Evolutionary conservation across 1,140 invertebrate genomes (phyloP).

Genomic region (Drosophila lini): DNA sequence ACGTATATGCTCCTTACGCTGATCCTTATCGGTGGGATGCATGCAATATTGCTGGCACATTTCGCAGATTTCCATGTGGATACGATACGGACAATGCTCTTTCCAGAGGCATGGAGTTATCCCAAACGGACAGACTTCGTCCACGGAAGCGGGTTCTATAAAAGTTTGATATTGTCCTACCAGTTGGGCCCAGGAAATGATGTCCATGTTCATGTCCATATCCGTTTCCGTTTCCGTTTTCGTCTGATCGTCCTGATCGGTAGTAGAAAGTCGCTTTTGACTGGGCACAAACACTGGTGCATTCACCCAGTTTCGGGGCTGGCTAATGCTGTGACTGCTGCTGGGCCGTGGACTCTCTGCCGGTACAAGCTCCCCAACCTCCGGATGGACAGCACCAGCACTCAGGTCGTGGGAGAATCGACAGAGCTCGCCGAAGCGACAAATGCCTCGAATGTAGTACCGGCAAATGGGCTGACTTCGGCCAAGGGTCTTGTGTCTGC

Average conservation of each 20-base stretch:
- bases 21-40: conserved; percentile 90
- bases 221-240: conserved; percentile 31
- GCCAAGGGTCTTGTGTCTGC: conserved; percentile 42
- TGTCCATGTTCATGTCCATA: background rate
- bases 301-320: conserved; percentile 66
- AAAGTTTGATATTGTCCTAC: conserved; percentile 83
- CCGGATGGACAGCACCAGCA: conserved; percentile 27
- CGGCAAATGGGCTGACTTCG: conserved; percentile 74
- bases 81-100: conserved; percentile 88
- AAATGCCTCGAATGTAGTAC: conserved; percentile 85
- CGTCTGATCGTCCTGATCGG: conserved; percentile 10
- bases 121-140: conserved; percentile 88
- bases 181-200: conserved; percentile 85
- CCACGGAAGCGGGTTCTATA: conserved; percentile 68
- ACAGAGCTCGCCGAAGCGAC: conserved; percentile 87
- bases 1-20: conserved; percentile 89
- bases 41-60: conserved; percentile 90
- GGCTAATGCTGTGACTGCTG: conserved; percentile 8
- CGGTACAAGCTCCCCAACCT: conserved; percentile 28
- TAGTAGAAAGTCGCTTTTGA: conserved; percentile 27
- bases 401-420: conserved; percentile 86
- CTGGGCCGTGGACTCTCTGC: conserved; percentile 5
- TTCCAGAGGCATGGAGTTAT: conserved; percentile 88
- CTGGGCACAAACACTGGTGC: conserved; percentile 81
- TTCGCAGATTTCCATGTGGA: conserved; percentile 92